phyloP scores from a whole-genome alignment of 2,113 vertebrate genomes.

The Cinclus mexicanus region DNA sequence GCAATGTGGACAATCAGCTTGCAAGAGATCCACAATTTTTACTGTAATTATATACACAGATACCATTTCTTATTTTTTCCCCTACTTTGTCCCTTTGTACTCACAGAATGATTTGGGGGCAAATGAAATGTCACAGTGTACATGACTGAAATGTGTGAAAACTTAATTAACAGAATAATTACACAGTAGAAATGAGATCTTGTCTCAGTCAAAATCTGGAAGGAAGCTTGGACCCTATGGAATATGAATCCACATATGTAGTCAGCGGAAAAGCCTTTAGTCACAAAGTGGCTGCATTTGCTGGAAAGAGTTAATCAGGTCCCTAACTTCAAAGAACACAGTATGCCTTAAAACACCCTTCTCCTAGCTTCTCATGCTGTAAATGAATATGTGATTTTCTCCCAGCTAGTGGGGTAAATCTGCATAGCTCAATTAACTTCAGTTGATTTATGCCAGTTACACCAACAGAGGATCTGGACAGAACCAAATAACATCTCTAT shows the following conservation, averaged over 20 bases:
- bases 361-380: background rate
- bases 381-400: slow-evolving; percentile 31
- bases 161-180: slow-evolving; percentile 41
- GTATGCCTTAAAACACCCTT: background rate
- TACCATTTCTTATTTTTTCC: background rate
- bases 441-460: background rate
- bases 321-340: background rate
- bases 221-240: background rate
- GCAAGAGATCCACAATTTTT: background rate
- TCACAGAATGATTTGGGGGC: background rate
- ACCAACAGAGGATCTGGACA: background rate
- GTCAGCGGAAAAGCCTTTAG: background rate
- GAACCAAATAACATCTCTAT: background rate
- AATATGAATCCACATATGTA: background rate
- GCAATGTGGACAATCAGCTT: background rate
- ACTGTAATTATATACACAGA: background rate
- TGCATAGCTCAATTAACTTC: slow-evolving; percentile 8
- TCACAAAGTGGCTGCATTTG: background rate
- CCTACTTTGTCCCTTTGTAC: background rate
- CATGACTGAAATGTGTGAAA: slow-evolving; percentile 21
- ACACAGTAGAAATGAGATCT: background rate
- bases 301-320: slow-evolving; percentile 31
- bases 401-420: background rate
- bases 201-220: background rate
- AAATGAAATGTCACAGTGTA: background rate